phyloP scores from a whole-genome alignment of 2,113 vertebrate species.

The Delphinus delphis region DNA sequence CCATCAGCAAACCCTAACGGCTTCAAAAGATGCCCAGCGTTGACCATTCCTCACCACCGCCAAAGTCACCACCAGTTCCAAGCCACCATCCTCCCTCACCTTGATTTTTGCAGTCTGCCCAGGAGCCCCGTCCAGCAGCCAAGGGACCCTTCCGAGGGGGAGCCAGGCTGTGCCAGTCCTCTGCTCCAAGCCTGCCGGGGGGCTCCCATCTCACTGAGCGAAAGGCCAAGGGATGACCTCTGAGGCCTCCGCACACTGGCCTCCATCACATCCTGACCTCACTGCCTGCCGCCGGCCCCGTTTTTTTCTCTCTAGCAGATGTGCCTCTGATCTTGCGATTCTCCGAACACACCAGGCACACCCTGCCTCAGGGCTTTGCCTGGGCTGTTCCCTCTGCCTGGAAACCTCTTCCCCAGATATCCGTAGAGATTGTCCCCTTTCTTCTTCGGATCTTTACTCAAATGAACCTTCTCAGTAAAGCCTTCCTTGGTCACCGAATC shows the following conservation, averaged over 20 bases:
- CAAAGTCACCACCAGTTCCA: neutral
- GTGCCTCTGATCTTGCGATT: neutral
- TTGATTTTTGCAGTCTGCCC: neutral
- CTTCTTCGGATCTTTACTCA: neutral
- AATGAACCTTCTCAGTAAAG: neutral
- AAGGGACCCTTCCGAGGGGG: neutral
- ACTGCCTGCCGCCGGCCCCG: neutral
- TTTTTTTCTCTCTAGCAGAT: neutral
- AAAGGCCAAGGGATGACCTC: neutral
- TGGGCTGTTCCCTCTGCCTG: neutral
- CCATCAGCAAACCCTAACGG: neutral
- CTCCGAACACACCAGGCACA: neutral
- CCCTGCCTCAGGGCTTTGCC: neutral
- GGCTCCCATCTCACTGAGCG: neutral
- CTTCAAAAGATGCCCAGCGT: neutral
- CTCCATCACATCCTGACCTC: neutral
- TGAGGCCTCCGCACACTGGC: rapidly evolving
- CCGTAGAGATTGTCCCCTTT: neutral
- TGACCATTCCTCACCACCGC: neutral
- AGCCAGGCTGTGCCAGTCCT: neutral
- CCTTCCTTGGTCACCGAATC: neutral
- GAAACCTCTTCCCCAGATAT: neutral
- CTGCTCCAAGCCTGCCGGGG: neutral
- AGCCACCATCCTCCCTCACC: neutral
- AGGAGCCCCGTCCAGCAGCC: neutral